Evolutionary conservation across 2,797 vertebrate genomes (phyloP).

Genomic region (Bufotes viridis): DNA sequence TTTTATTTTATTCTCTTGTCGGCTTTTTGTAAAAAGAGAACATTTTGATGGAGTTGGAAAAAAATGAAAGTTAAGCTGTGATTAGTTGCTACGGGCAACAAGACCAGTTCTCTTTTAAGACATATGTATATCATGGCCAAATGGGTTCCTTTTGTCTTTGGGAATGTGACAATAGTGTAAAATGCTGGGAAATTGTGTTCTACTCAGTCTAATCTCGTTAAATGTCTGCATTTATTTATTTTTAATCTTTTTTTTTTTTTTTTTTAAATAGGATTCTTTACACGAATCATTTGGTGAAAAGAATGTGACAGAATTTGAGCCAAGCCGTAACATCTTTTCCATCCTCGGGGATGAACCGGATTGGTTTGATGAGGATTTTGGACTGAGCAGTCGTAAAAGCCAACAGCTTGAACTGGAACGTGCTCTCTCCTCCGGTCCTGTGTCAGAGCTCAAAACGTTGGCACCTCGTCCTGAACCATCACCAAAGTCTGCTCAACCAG

Average conservation of each 20-base stretch:
- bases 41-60: too few relatives aligned
- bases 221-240: background rate
- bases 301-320: slow-evolving; percentile 92
- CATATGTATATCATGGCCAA: too few relatives aligned
- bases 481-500: slow-evolving; percentile 73
- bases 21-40: too few relatives aligned
- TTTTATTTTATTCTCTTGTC: too few relatives aligned
- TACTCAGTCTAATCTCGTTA: background rate
- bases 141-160: background rate
- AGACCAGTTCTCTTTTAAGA: too few relatives aligned
- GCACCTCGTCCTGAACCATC: slow-evolving; percentile 72
- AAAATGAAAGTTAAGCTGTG: background rate
- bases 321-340: slow-evolving; percentile 83
- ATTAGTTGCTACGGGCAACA: background rate
- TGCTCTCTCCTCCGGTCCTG: slow-evolving; percentile 47
- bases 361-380: slow-evolving; percentile 99
- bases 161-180: background rate
- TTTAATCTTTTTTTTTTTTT: background rate
- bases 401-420: slow-evolving; percentile 79
- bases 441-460: slow-evolving; percentile 71
- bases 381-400: slow-evolving; percentile 86
- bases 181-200: background rate
- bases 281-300: slow-evolving; percentile 90
- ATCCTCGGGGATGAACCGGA: slow-evolving; percentile 91
- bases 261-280: slow-evolving; percentile 83